A percentile compares a stretch with the other conserved stretches of the same genome.
These are phyloP conservation scores for Scolopax rusticola DNA, from an alignment of 2,797 vertebrate species.

Conservation along the genomic window DNA sequence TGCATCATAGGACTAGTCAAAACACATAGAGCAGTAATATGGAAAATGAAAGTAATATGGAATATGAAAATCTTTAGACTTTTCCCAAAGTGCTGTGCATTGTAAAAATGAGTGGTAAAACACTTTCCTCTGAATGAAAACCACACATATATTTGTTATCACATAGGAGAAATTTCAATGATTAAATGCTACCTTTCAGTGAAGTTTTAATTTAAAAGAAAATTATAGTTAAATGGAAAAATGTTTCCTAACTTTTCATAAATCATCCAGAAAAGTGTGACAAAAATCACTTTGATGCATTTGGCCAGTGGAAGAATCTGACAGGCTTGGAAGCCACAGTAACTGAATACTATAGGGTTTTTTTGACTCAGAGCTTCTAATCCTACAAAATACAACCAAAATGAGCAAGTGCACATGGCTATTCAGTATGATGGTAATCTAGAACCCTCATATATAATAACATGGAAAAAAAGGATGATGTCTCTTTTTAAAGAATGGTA, in stretches of 20 bases:
- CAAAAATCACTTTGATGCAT: background rate
- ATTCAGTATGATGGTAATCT: background rate
- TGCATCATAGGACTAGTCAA: background rate
- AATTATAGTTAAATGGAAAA: background rate
- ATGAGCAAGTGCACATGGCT: accelerated
- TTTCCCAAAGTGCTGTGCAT: background rate
- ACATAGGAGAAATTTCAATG: background rate
- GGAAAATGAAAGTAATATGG: accelerated
- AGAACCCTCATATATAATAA: background rate
- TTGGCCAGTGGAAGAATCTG: background rate
- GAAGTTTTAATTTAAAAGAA: background rate
- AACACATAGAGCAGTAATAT: accelerated
- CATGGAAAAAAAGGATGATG: accelerated
- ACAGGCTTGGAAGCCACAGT: background rate
- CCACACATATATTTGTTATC: background rate
- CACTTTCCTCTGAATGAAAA: background rate
- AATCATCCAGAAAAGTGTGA: background rate
- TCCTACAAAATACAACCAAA: background rate
- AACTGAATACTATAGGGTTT: accelerated
- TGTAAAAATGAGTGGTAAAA: background rate
- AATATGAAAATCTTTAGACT: background rate
- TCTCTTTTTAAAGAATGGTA: accelerated
- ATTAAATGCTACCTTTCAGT: background rate
- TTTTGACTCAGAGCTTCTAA: background rate
- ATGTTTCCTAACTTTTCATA: background rate